Base-by-base conservation (phyloP, 2,113 vertebrate species). In the Silurus glanis region DNA sequence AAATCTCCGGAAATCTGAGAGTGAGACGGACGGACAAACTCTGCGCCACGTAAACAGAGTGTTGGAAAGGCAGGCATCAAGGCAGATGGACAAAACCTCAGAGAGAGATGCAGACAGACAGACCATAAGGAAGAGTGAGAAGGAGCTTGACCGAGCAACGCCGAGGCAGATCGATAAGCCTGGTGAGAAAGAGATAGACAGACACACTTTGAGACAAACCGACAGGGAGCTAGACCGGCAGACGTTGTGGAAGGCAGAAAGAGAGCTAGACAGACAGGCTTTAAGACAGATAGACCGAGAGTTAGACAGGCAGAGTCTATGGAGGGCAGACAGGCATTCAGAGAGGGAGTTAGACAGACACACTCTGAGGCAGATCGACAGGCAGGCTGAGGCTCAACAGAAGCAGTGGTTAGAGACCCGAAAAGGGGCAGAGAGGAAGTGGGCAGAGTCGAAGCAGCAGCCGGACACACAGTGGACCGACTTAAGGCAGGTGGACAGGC, bases 321-420 rank as follows among this genome's bases (percentile, higher is more conserved):
- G 89, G 82, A 84, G 91, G 91, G 13, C 83, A 25, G 61, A 84
- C 2, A 91, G 87, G 80, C 86, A 81, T 1, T 16, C 47, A 0
- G 92, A 82, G 37, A 82, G 86, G 74, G 85, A 90, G 59, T n/a
- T 85, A 6, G 80, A 86, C 49, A 71, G 87, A 92, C 78, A 91
- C 87, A 88, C 91, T n/a, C 28, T 25, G 83, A 23, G 93, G 91
- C 85, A 91, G 88, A 83, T 90, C 7, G 92, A 94, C 37, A 92
- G 92, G 80, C 89, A 91, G 17, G 0, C 90, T 75, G 86, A 90
- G 88, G 53, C 16, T 56, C 74, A 81, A 72, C 81, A 74, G 83
- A 86, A 85, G 6, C 94, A 95, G 92, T 93, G 93, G 93, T 87
- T 91, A 37, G 93, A 91, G 3, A 92, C 92, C 8, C 87, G 93